These are phyloP conservation scores for Connochaetes taurinus DNA, from an alignment of 2,113 vertebrate species.

Conservation along the genomic window DNA sequence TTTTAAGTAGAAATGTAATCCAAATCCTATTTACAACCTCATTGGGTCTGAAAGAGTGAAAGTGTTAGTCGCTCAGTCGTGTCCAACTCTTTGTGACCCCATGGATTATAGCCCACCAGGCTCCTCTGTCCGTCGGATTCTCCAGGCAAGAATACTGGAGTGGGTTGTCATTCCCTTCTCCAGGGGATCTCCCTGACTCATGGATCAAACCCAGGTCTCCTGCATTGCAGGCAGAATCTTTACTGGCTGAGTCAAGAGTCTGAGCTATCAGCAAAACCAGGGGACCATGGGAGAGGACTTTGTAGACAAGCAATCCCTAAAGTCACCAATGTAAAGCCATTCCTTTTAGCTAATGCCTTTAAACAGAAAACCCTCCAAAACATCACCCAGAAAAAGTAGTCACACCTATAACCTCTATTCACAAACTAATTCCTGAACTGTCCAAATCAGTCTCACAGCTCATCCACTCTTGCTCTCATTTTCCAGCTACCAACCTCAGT, in stretches of 20 bases:
- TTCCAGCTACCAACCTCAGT: neutral
- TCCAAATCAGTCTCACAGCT: conserved; percentile 33
- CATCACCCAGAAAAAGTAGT: neutral
- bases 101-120: neutral
- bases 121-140: neutral
- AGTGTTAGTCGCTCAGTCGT: neutral
- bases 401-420: neutral
- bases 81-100: neutral
- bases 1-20: conserved; percentile 39
- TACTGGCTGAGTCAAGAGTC: neutral
- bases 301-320: neutral
- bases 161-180: neutral
- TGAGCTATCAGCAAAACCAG: conserved; percentile 46
- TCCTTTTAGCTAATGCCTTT: neutral
- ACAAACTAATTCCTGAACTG: conserved; percentile 43
- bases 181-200: neutral
- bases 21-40: conserved; percentile 42
- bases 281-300: neutral
- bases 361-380: conserved; percentile 19
- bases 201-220: neutral
- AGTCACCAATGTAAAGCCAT: neutral
- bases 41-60: conserved; percentile 29
- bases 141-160: neutral
- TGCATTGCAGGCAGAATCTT: neutral
- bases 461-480: neutral